Conservation (phyloP, 1,140 invertebrate species). For the Conus betulinus region DNA sequence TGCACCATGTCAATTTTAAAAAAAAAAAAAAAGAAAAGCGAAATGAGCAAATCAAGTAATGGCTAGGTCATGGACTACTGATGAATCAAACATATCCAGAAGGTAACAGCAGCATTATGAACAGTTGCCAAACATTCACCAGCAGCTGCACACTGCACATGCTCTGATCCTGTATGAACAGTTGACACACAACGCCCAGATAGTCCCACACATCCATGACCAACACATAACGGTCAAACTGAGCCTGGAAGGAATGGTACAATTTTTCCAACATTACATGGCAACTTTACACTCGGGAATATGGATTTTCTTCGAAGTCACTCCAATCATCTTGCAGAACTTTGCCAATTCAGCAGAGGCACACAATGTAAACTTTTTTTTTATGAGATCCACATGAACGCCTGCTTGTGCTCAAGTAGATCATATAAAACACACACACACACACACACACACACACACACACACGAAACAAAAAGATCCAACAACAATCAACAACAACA, state of each 20-base stretch:
- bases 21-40: background rate
- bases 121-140: background rate
- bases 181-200: background rate
- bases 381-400: background rate
- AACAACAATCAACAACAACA: background rate
- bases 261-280: background rate
- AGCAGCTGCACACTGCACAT: background rate
- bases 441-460: too few relatives aligned
- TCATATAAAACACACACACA: background rate
- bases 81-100: background rate
- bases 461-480: background rate
- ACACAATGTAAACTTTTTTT: background rate
- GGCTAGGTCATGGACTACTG: background rate
- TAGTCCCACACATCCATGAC: background rate
- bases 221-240: background rate
- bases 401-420: background rate
- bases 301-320: conserved; percentile 14
- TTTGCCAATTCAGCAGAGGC: background rate
- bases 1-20: background rate
- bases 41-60: background rate
- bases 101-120: background rate
- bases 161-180: background rate
- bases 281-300: background rate
- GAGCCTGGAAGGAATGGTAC: conserved; percentile 1
- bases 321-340: background rate